These are phyloP conservation scores for Macrosiphum euphorbiae DNA, from an alignment of 2,888 invertebrate species.

Conservation along the genomic window DNA sequence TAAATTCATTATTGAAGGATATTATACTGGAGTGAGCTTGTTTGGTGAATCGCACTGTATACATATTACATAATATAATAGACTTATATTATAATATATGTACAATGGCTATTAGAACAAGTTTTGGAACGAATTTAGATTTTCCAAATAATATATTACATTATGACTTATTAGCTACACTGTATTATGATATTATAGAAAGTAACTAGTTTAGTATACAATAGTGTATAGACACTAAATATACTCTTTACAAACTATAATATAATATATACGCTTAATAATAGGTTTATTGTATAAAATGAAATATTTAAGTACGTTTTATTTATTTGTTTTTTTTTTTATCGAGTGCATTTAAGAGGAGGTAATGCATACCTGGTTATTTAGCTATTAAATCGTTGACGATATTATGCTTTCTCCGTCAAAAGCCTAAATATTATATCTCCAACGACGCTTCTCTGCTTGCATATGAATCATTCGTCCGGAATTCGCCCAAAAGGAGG, in stretches of 20 bases:
- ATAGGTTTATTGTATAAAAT: slow-evolving; percentile 1
- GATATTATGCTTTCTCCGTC: neutral
- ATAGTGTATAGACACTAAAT: neutral
- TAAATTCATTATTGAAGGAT: neutral
- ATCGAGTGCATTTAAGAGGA: neutral
- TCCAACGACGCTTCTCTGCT: neutral
- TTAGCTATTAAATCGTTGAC: neutral
- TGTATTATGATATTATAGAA: neutral
- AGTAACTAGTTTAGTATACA: neutral
- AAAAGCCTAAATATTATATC: slow-evolving; percentile 33
- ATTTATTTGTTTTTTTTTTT: slow-evolving; percentile 15
- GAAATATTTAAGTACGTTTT: slow-evolving; percentile 11
- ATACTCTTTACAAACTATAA: neutral
- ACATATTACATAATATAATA: neutral
- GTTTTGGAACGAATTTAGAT: neutral
- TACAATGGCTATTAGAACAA: neutral
- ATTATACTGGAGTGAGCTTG: neutral
- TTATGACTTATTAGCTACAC: neutral
- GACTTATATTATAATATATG: neutral
- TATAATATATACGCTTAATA: neutral
- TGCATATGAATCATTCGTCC: slow-evolving; percentile 58
- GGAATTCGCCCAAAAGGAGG: slow-evolving; percentile 61
- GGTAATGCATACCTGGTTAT: neutral
- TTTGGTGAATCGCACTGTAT: neutral
- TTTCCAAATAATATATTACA: neutral